Conservation (phyloP, 2,888 invertebrate species). For the Pantelozetes paolii region DNA sequence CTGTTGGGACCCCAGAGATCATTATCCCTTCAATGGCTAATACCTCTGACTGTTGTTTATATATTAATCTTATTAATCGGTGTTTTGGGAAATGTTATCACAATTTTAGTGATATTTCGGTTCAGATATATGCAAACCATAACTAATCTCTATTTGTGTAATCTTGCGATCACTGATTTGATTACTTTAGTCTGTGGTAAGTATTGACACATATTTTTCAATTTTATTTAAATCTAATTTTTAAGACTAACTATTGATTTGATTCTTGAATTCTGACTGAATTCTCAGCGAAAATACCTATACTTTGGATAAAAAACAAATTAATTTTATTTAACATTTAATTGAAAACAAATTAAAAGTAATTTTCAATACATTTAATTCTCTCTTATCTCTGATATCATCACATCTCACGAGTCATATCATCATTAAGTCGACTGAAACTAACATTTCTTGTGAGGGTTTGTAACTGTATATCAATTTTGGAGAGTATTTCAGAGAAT, state of each 20-base stretch:
- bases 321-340: no score
- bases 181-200: slow-evolving; percentile 51
- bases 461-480: slow-evolving; percentile 19
- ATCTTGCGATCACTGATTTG: slow-evolving; percentile 52
- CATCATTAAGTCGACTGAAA: slow-evolving; percentile 7
- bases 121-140: slow-evolving; percentile 52
- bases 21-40: slow-evolving; percentile 49
- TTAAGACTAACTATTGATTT: background rate
- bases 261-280: no score
- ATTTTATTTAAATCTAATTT: background rate
- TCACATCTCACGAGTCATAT: background rate
- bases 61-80: slow-evolving; percentile 51
- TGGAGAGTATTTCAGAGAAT: background rate
- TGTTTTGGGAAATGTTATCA: slow-evolving; percentile 50
- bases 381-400: background rate
- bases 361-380: no score
- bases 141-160: slow-evolving; percentile 53
- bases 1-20: slow-evolving; percentile 50
- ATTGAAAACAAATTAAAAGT: no score
- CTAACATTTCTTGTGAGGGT: background rate
- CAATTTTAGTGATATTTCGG: slow-evolving; percentile 51
- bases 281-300: no score
- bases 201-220: slow-evolving; percentile 42
- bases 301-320: no score
- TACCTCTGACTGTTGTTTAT: slow-evolving; percentile 51